Evolutionary conservation across 2,113 vertebrate species (phyloP).

Genomic region (Alosa alosa): DNA sequence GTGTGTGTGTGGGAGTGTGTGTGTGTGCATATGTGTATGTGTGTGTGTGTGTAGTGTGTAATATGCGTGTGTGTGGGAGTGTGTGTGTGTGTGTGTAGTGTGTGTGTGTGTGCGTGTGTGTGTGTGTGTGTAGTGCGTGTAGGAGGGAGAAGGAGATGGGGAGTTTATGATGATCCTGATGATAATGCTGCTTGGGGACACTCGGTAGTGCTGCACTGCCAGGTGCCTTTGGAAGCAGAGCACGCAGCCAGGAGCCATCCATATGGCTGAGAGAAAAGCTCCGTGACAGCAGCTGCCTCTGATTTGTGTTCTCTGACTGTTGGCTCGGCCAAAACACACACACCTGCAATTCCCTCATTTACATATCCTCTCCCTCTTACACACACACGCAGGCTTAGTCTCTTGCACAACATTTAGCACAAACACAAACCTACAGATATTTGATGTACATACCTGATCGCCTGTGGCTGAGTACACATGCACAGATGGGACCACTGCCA

Average conservation of each 20-base stretch:
- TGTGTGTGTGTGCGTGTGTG: not conserved
- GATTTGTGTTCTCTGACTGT: slow-evolving; percentile 13
- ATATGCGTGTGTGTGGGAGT: no score
- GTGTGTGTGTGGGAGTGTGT: no score
- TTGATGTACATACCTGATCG: not conserved
- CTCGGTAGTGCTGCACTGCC: not conserved
- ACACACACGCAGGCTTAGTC: not conserved
- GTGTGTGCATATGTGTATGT: no score
- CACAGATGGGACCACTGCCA: not conserved
- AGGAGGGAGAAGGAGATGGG: not conserved
- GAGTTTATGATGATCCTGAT: not conserved
- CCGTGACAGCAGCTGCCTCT: not conserved
- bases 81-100: no score
- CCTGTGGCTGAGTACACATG: not conserved
- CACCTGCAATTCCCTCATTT: slow-evolving; percentile 4
- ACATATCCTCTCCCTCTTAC: not conserved
- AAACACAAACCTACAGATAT: slow-evolving; percentile 1
- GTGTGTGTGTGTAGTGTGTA: no score
- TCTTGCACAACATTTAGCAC: not conserved
- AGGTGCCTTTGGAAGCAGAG: slow-evolving; percentile 2
- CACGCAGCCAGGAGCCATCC: not conserved
- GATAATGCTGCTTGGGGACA: not conserved
- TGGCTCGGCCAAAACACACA: slow-evolving; percentile 2
- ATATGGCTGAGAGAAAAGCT: slow-evolving; percentile 1
- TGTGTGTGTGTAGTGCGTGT: not conserved